A percentile compares a stretch with the other conserved stretches of the same genome.
Evolutionary conservation across 2,113 vertebrate species (phyloP).

Genomic region (Nettapus auritus): DNA sequence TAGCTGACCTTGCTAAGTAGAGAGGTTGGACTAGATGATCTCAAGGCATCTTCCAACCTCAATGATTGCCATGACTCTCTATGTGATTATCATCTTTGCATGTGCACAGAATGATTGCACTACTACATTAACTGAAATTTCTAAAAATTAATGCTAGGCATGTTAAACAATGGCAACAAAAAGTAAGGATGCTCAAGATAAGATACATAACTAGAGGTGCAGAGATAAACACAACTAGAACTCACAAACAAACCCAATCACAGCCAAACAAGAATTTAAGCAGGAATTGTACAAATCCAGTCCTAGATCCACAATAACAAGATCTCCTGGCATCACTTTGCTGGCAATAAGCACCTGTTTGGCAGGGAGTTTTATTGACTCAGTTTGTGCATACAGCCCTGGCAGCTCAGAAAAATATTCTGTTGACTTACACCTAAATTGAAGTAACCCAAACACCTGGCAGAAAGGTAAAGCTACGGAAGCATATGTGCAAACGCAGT

Average conservation of each 20-base stretch:
- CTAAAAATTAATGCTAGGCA: background rate
- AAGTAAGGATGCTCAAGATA: background rate
- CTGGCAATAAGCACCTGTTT: background rate
- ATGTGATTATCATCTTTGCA: background rate
- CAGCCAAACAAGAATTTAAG: background rate
- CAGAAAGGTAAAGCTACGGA: background rate
- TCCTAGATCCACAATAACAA: background rate
- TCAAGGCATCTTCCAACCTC: background rate
- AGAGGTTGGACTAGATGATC: background rate
- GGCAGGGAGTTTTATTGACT: background rate
- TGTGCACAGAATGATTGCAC: background rate
- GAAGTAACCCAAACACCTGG: background rate
- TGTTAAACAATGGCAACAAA: background rate
- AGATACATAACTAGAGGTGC: background rate
- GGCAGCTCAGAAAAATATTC: background rate
- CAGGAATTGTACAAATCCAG: background rate
- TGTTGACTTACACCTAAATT: background rate
- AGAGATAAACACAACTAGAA: background rate
- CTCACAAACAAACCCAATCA: accelerated
- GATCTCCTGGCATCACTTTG: background rate
- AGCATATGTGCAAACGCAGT: background rate
- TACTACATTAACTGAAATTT: background rate
- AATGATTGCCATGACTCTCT: background rate
- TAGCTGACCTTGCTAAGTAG: background rate
- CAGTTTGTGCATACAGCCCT: background rate